Percentiles rank a stretch among this genome's conserved stretches.
These are phyloP conservation scores for Hydropsyche betteni DNA, from an alignment of 2,888 invertebrate species.

Conservation along the genomic window DNA sequence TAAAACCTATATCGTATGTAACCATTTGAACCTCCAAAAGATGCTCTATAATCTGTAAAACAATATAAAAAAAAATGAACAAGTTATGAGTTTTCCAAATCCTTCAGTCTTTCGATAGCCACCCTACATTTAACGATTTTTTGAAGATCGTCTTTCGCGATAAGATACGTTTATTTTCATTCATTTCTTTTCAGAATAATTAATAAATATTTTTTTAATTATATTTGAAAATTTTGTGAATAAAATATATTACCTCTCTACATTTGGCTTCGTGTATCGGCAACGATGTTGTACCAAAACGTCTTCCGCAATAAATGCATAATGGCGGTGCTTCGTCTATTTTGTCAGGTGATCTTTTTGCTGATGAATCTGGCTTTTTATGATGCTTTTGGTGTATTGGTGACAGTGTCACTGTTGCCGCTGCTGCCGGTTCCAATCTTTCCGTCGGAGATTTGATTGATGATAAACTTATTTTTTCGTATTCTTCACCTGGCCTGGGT, in stretches of 20 bases:
- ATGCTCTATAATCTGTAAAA: too few relatives aligned
- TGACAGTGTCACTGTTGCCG: neutral
- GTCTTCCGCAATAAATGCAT: conserved; percentile 73
- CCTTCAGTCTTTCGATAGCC: too few relatives aligned
- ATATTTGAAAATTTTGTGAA: too few relatives aligned
- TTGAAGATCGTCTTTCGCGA: too few relatives aligned
- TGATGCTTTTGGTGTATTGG: conserved; percentile 3
- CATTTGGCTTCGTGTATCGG: conserved; percentile 75
- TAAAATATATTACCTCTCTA: conserved; percentile 60
- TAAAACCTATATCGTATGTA: too few relatives aligned
- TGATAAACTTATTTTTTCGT: neutral
- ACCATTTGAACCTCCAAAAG: too few relatives aligned
- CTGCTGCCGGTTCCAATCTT: neutral
- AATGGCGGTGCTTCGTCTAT: conserved; percentile 56
- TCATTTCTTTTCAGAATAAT: too few relatives aligned
- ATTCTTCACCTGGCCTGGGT: conserved; percentile 33
- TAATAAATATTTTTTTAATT: too few relatives aligned
- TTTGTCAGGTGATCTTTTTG: neutral
- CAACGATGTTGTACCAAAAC: conserved; percentile 73
- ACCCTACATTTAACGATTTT: too few relatives aligned
- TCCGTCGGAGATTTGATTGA: neutral
- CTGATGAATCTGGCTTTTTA: neutral
- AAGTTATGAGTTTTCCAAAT: too few relatives aligned
- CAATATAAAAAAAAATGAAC: too few relatives aligned
- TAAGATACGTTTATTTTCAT: too few relatives aligned